These are phyloP conservation scores for Drosophila miranda DNA, from an alignment of 1,140 invertebrate genomes.

Conservation along the genomic window DNA sequence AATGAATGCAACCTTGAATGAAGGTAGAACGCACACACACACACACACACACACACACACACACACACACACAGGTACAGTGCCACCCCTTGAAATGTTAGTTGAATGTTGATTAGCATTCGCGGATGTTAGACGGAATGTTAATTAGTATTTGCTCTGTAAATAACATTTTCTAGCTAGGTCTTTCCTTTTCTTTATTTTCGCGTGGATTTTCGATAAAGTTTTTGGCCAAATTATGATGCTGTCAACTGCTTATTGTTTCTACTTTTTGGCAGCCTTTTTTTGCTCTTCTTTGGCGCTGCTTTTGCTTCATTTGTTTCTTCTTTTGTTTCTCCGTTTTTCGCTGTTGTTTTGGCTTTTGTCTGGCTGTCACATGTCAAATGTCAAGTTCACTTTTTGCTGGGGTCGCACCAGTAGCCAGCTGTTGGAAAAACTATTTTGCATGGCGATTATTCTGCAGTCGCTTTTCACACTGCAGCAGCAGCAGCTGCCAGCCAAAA, in stretches of 20 bases:
- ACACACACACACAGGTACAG: conserved; percentile 5
- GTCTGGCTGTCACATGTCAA: conserved; percentile 63
- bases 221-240: conserved; percentile 40
- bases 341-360: conserved; percentile 26
- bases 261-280: neutral
- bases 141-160: too few relatives aligned
- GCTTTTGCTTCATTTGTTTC: conserved; percentile 20
- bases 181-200: neutral
- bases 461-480: conserved; percentile 35
- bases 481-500: conserved; percentile 44
- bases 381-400: conserved; percentile 58
- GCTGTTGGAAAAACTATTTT: conserved; percentile 58
- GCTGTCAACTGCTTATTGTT: conserved; percentile 36
- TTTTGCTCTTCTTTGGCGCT: neutral
- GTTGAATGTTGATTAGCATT: conserved; percentile 15
- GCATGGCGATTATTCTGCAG: conserved; percentile 66
- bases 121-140: too few relatives aligned
- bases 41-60: too few relatives aligned
- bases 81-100: conserved; percentile 9
- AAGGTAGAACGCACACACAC: neutral
- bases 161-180: neutral
- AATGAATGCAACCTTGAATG: conserved; percentile 42
- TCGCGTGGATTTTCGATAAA: conserved; percentile 1
- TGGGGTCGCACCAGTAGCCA: conserved; percentile 52
- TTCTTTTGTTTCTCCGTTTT: neutral